Base-by-base conservation (phyloP, 2,797 vertebrate species). In the Rhabdophis nuchalis region DNA sequence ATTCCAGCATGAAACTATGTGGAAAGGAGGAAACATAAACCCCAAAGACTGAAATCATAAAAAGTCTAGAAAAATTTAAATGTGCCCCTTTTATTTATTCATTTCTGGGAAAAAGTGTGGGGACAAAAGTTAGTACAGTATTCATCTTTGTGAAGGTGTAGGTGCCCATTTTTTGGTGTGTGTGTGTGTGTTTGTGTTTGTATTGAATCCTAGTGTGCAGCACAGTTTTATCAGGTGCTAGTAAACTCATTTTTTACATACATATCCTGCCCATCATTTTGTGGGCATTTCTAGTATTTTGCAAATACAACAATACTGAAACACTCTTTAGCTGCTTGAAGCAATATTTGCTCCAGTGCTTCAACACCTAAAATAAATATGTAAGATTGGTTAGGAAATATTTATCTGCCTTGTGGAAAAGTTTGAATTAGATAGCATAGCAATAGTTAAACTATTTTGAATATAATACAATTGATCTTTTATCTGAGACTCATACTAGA, bases 291-390 rank as follows among this genome's bases (percentile, higher is more conserved):
- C 20, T 72, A 46, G 20, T 54, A 57, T 90, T 82, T 85, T 90
- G 20, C 20, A 57, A 94, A 96, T 95, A 92, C 29, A 93, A 93
- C 94, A 95, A 90, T 91, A 88, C 2, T 41, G 5, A n/a, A 90
- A 46, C 23, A 54, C 13, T 86, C 8, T 29, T 53, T 89, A 64
- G 9, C 27, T 18, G n/a, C 87, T 52, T 23, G n/a, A 11, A 64
- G 10, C 20, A 20, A 89, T 64, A 64, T 68, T 61, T 68, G 18
- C 16, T 27, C 77, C 36, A 8, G 0, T 6, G 93, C 89, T 93
- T 95, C 89, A 94, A 92, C 93, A 53, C 88, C 85, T 93, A 29
- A 93, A 87, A 41, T 91, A 32, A 92, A 95, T 93, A 94, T 94
- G 61, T 50, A 46, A 50, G 85, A 20, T 92, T 89, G 68, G 50